Evolutionary conservation across 2,113 vertebrate genomes (phyloP).

Genomic region (Telmatochromis bifrenatus): DNA sequence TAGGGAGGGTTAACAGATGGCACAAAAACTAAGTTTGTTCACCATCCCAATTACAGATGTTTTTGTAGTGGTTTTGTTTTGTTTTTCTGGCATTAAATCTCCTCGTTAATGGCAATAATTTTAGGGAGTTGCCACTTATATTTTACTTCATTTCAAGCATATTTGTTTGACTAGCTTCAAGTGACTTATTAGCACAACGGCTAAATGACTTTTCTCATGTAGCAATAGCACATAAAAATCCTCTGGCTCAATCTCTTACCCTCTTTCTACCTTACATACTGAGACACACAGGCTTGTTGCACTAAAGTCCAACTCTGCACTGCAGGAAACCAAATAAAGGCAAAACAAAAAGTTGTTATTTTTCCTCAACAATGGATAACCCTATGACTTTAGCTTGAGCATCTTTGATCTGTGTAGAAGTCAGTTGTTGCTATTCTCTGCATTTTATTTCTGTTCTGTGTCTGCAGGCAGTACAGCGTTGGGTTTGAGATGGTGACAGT

Average conservation of each 20-base stretch:
- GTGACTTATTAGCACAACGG: neutral
- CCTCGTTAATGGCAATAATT: neutral
- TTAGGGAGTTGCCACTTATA: neutral
- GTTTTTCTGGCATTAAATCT: neutral
- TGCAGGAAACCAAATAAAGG: neutral
- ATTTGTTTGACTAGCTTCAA: neutral
- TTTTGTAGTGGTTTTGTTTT: neutral
- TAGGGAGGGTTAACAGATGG: neutral
- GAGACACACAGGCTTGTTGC: neutral
- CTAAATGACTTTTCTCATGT: neutral
- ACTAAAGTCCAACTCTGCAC: neutral
- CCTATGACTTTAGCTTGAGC: neutral
- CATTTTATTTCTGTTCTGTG: neutral
- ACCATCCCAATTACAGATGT: neutral
- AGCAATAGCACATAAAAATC: neutral
- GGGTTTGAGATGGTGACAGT: conserved; percentile 88
- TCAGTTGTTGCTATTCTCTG: neutral
- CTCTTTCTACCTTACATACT: neutral
- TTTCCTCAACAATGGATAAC: neutral
- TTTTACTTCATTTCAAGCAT: neutral
- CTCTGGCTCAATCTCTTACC: neutral
- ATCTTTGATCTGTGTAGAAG: neutral
- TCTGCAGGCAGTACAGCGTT: conserved; percentile 80
- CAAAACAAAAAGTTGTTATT: neutral
- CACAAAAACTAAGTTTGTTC: neutral